These are phyloP conservation scores for Andrena bicolor DNA, from an alignment of 2,888 invertebrate species.

Conservation along the genomic window DNA sequence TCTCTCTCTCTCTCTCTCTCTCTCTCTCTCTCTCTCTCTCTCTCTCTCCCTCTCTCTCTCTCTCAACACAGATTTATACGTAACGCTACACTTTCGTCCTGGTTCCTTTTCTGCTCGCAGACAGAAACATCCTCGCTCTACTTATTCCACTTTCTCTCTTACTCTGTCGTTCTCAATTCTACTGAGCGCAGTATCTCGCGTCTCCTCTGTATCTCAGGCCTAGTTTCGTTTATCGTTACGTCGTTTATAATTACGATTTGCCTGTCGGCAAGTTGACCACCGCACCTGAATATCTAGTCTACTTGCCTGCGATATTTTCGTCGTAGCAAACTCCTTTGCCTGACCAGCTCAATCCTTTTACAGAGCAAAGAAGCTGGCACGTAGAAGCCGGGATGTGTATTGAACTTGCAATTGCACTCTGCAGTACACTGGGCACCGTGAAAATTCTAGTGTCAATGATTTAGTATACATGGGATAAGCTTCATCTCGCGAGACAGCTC, in stretches of 20 bases:
- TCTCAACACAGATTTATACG: constrained; percentile 9
- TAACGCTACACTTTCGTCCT: constrained; percentile 46
- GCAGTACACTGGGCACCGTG: too few relatives aligned
- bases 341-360: background rate
- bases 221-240: constrained; percentile 73
- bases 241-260: constrained; percentile 55
- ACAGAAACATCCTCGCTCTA: constrained; percentile 9
- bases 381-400: too few relatives aligned
- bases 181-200: background rate
- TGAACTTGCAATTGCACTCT: too few relatives aligned
- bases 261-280: constrained; percentile 15
- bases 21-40: too few relatives aligned
- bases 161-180: constrained; percentile 27
- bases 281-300: background rate
- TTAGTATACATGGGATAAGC: too few relatives aligned
- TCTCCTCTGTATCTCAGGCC: constrained; percentile 72
- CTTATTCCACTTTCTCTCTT: constrained; percentile 5
- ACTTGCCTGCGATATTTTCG: background rate
- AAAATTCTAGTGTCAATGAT: too few relatives aligned
- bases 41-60: too few relatives aligned
- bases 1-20: constrained; percentile 9
- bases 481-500: background rate
- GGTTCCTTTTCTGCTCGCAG: constrained; percentile 11
- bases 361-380: too few relatives aligned
- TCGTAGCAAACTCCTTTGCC: background rate